Conservation (phyloP, 1,140 invertebrate genomes). For the Leptoteleia sp. region DNA sequence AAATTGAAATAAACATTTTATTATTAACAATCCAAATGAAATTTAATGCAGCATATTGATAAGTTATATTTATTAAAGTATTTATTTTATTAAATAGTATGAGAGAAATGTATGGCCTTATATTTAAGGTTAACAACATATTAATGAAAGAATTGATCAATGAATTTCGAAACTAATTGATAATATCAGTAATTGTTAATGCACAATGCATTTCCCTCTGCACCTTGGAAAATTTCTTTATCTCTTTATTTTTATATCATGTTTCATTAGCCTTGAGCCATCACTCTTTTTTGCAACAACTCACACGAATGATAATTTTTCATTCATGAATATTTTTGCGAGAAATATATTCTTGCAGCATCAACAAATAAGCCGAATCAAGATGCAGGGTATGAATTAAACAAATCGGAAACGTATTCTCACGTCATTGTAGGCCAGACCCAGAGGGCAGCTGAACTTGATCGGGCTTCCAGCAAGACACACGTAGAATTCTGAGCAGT, state of each 20-base stretch:
- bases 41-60: too few relatives aligned
- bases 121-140: too few relatives aligned
- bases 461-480: conserved; percentile 83
- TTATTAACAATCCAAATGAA: too few relatives aligned
- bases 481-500: conserved; percentile 86
- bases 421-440: conserved; percentile 85
- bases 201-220: conserved; percentile 13
- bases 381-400: conserved; percentile 49
- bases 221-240: conserved; percentile 36
- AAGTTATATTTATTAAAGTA: too few relatives aligned
- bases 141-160: conserved; percentile 41
- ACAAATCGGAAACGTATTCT: conserved; percentile 68
- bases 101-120: too few relatives aligned
- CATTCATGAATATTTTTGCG: conserved; percentile 49
- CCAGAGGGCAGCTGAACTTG: conserved; percentile 84
- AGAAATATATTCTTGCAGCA: conserved; percentile 46
- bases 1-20: too few relatives aligned
- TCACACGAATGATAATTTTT: conserved; percentile 58
- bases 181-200: conserved; percentile 31
- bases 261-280: conserved; percentile 54
- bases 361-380: conserved; percentile 47
- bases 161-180: conserved; percentile 28
- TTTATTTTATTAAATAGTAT: too few relatives aligned
- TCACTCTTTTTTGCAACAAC: conserved; percentile 39
- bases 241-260: conserved; percentile 33